Percentiles rank a stretch among this genome's conserved stretches.
Evolutionary conservation across 2,113 vertebrate species (phyloP).

Genomic region (Gallinago jamesoni): DNA sequence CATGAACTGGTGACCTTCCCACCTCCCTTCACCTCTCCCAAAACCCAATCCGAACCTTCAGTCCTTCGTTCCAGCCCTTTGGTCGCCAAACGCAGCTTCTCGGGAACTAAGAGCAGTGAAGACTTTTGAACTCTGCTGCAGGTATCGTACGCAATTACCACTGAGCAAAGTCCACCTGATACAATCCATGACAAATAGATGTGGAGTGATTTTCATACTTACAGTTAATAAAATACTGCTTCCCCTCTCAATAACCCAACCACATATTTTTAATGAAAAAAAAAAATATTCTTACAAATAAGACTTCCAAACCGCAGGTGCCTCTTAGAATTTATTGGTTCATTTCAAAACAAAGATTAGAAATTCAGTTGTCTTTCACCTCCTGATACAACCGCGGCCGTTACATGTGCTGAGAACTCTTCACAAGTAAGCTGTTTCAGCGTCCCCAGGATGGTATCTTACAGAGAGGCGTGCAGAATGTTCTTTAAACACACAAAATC

Average conservation of each 20-base stretch:
- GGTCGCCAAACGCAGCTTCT: neutral
- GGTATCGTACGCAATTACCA: neutral
- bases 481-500: neutral
- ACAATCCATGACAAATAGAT: neutral
- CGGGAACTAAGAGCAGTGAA: neutral
- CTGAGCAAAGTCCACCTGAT: constrained; percentile 56
- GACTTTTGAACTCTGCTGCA: constrained; percentile 45
- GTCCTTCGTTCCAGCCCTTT: neutral
- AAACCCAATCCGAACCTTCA: neutral
- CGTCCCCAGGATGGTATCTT: fast-evolving
- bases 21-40: neutral
- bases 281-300: neutral
- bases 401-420: neutral
- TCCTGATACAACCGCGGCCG: neutral
- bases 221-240: neutral
- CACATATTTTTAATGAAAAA: neutral
- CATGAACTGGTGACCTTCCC: neutral
- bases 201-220: constrained; percentile 19
- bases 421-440: neutral
- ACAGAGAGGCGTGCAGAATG: neutral
- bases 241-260: neutral
- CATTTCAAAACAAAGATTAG: constrained; percentile 3
- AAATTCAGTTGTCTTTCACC: neutral
- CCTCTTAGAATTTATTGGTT: constrained; percentile 24
- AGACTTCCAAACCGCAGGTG: neutral